Percentiles rank a stretch among this genome's conserved stretches.
Conservation (phyloP, 2,888 invertebrate species). For the Sisyra terminalis region DNA sequence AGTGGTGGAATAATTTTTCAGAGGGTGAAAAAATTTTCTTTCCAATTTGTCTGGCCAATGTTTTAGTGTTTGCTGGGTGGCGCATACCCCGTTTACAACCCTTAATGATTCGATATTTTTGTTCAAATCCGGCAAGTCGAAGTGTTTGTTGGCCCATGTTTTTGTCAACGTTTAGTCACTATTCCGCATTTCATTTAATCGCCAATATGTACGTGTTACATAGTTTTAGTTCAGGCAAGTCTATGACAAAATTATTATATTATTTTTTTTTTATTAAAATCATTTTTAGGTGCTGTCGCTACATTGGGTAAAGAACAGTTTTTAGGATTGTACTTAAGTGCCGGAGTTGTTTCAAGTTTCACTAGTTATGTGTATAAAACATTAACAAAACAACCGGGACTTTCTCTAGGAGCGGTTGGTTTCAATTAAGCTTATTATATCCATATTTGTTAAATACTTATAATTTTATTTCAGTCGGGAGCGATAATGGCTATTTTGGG, state of each 20-base stretch:
- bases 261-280: not conserved
- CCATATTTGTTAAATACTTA: slow-evolving; percentile 8
- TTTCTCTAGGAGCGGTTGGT: slow-evolving; percentile 87
- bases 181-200: slow-evolving; percentile 67
- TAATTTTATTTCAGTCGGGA: slow-evolving; percentile 59
- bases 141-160: slow-evolving; percentile 76
- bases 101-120: slow-evolving; percentile 71
- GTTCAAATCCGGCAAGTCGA: slow-evolving; percentile 61
- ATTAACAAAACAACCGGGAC: slow-evolving; percentile 44
- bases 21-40: slow-evolving; percentile 64
- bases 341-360: slow-evolving; percentile 76
- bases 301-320: slow-evolving; percentile 85
- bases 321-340: slow-evolving; percentile 73
- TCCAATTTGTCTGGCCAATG: slow-evolving; percentile 63
- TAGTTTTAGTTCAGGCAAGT: slow-evolving; percentile 48
- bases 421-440: too few species aligned
- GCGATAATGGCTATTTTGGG: slow-evolving; percentile 85
- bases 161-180: slow-evolving; percentile 89
- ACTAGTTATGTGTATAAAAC: slow-evolving; percentile 71
- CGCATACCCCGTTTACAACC: slow-evolving; percentile 50
- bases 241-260: slow-evolving; percentile 3
- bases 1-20: slow-evolving; percentile 56
- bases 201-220: slow-evolving; percentile 95
- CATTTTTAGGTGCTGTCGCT: slow-evolving; percentile 41
- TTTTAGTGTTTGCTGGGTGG: slow-evolving; percentile 71